These are phyloP conservation scores for Drosophila leonis DNA, from an alignment of 2,888 invertebrate genomes.

Conservation along the genomic window DNA sequence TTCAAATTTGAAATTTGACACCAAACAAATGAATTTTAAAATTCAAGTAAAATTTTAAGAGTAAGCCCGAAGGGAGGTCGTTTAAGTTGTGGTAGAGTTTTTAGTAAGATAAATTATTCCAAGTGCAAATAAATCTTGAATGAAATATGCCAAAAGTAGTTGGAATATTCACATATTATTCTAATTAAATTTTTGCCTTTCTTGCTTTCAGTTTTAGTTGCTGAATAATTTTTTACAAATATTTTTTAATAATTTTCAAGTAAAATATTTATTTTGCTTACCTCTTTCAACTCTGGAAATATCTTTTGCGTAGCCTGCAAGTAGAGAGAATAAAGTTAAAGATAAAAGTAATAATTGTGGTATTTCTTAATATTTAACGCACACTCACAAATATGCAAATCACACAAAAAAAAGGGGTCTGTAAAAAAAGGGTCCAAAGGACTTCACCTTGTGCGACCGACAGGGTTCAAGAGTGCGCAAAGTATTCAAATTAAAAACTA, in stretches of 20 bases:
- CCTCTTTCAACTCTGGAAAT: conserved; percentile 85
- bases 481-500: conserved; percentile 81
- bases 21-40: neutral
- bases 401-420: conserved; percentile 18
- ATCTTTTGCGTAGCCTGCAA: conserved; percentile 87
- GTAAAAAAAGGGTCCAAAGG: conserved; percentile 6
- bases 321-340: conserved; percentile 68
- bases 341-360: conserved; percentile 33
- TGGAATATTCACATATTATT: neutral
- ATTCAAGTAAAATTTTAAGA: neutral
- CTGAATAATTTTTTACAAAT: too few species aligned
- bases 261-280: conserved; percentile 59
- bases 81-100: neutral
- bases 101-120: neutral
- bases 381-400: conserved; percentile 42
- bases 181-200: neutral
- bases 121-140: neutral
- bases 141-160: neutral
- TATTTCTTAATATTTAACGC: conserved; percentile 48
- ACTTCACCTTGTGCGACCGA: conserved; percentile 10
- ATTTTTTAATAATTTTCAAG: neutral
- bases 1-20: neutral
- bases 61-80: neutral
- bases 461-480: conserved; percentile 51
- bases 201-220: neutral